phyloP scores from a whole-genome alignment of 2,888 invertebrate genomes.

The Chloroclysta siterata region DNA sequence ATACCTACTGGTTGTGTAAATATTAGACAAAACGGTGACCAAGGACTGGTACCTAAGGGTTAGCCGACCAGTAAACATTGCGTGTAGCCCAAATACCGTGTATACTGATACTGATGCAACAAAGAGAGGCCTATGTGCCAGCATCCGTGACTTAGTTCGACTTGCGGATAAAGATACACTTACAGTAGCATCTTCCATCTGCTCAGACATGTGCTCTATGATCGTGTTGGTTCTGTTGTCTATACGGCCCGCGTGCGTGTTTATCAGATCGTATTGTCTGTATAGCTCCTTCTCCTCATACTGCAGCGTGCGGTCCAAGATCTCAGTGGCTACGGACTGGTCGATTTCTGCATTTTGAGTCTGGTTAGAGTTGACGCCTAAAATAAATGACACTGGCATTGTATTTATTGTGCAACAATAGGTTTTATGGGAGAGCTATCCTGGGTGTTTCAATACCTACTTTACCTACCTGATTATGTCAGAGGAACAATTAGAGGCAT shows the following conservation, averaged over 20 bases:
- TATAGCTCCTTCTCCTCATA: slow-evolving; percentile 67
- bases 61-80: too few relatives aligned
- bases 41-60: too few relatives aligned
- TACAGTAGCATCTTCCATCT: slow-evolving; percentile 66
- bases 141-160: too few relatives aligned
- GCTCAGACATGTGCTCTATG: slow-evolving; percentile 70
- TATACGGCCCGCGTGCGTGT: slow-evolving; percentile 66
- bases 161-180: slow-evolving; percentile 34
- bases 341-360: slow-evolving; percentile 67
- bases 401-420: background rate
- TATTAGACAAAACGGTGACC: too few relatives aligned
- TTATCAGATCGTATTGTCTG: slow-evolving; percentile 62
- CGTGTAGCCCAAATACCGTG: too few relatives aligned
- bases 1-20: too few relatives aligned
- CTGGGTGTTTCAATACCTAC: background rate
- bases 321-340: slow-evolving; percentile 66
- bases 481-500: too few relatives aligned
- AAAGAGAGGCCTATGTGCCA: too few relatives aligned
- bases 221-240: slow-evolving; percentile 76
- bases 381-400: too few relatives aligned
- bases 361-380: slow-evolving; percentile 65
- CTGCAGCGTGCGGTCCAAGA: slow-evolving; percentile 65
- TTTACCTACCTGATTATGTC: too few relatives aligned
- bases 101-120: too few relatives aligned
- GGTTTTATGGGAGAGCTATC: background rate